A percentile compares a stretch with the other conserved stretches of the same genome.
Conservation (phyloP, 2,797 vertebrate species). For the Melanotaenia boesemani region DNA sequence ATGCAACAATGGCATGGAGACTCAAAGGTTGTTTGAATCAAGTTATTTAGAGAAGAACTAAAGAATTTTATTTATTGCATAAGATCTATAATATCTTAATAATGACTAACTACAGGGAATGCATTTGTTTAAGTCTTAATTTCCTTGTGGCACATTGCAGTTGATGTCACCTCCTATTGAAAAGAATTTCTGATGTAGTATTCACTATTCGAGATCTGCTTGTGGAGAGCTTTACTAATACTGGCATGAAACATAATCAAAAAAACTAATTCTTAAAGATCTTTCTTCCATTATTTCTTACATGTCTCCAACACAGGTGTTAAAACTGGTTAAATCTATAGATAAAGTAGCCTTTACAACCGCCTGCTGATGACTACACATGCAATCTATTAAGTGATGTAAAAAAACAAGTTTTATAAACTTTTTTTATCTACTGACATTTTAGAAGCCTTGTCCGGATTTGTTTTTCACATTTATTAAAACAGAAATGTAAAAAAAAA, state of each 20-base stretch:
- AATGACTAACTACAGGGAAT: not conserved
- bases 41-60: not conserved
- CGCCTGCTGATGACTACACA: not conserved
- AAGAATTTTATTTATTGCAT: not conserved
- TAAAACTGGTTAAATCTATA: not conserved
- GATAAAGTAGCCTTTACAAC: not conserved
- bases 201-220: not conserved
- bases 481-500: not conserved
- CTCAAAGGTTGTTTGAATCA: too few relatives aligned
- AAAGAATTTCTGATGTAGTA: not conserved
- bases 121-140: too few relatives aligned
- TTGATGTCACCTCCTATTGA: too few relatives aligned
- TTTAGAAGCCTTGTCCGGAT: not conserved
- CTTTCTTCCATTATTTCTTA: not conserved
- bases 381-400: not conserved
- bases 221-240: not conserved
- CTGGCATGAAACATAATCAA: not conserved
- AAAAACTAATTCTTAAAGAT: not conserved
- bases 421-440: too few relatives aligned
- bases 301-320: not conserved
- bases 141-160: too few relatives aligned
- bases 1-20: too few relatives aligned
- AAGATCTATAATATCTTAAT: too few relatives aligned
- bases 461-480: not conserved
- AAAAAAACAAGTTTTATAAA: not conserved